A percentile compares a stretch with the other conserved stretches of the same genome.
Evolutionary conservation across 1,140 invertebrate genomes (phyloP).

Genomic region (Neodiprion pinetum): DNA sequence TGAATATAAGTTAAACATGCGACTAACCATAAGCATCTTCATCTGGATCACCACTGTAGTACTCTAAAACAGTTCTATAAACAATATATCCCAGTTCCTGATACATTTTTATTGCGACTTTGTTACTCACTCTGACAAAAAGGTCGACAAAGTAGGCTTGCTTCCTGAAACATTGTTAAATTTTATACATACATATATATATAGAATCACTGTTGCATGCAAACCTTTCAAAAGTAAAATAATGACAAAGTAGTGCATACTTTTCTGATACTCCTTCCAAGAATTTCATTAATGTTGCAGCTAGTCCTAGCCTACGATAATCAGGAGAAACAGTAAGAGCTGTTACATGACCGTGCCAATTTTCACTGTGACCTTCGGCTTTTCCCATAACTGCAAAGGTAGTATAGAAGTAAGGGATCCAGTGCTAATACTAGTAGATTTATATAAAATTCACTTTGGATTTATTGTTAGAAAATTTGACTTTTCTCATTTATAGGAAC

Average conservation of each 20-base stretch:
- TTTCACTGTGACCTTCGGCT: slow-evolving; percentile 92
- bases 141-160: slow-evolving; percentile 98
- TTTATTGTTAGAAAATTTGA: neutral
- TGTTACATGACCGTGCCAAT: slow-evolving; percentile 99
- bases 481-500: slow-evolving; percentile 11
- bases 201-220: neutral
- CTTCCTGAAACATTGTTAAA: slow-evolving; percentile 74
- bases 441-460: slow-evolving; percentile 18
- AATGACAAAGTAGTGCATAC: slow-evolving; percentile 60
- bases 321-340: slow-evolving; percentile 96
- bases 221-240: slow-evolving; percentile 21
- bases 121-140: slow-evolving; percentile 97
- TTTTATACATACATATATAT: slow-evolving; percentile 17
- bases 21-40: slow-evolving; percentile 96
- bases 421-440: slow-evolving; percentile 8
- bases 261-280: slow-evolving; percentile 96
- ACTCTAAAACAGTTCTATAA: slow-evolving; percentile 94
- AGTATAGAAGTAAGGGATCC: slow-evolving; percentile 30
- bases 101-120: slow-evolving; percentile 98
- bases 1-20: neutral
- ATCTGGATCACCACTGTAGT: slow-evolving; percentile 96
- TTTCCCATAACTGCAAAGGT: slow-evolving; percentile 94
- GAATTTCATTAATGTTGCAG: slow-evolving; percentile 93
- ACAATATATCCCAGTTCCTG: slow-evolving; percentile 96
- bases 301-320: slow-evolving; percentile 89